These are phyloP conservation scores for Sinopyrophorus schimmeli DNA, from an alignment of 2,888 invertebrate species.

Conservation along the genomic window DNA sequence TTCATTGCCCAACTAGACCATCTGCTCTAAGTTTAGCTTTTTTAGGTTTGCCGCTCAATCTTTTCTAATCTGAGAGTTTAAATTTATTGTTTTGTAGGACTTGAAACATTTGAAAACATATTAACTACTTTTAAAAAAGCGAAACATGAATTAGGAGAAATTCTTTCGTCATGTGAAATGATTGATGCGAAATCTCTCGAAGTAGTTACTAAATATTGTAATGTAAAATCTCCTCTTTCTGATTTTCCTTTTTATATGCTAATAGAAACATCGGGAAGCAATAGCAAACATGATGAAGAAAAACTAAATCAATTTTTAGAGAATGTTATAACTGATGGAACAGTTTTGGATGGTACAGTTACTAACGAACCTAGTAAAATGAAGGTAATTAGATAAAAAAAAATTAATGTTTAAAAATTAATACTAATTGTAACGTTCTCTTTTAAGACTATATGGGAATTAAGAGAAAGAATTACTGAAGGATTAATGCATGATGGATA, in stretches of 20 bases:
- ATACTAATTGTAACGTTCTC: conserved; percentile 12
- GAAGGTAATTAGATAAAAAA: conserved; percentile 58
- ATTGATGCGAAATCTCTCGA: conserved; percentile 78
- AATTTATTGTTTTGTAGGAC: no score
- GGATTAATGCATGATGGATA: conserved; percentile 80
- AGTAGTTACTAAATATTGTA: conserved; percentile 65
- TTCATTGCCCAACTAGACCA: conserved; percentile 87
- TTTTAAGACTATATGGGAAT: conserved; percentile 75
- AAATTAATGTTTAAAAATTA: background rate
- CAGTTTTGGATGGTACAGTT: conserved; percentile 81
- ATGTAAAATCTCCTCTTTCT: conserved; percentile 64
- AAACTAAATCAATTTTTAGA: conserved; percentile 82
- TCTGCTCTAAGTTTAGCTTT: conserved; percentile 84
- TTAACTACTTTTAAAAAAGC: conserved; percentile 75
- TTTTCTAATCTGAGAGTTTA: no score
- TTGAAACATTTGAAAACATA: conserved; percentile 77
- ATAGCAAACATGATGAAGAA: conserved; percentile 81
- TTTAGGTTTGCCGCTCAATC: conserved; percentile 74
- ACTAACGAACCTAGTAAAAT: conserved; percentile 84
- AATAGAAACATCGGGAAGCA: conserved; percentile 87
- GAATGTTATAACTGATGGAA: conserved; percentile 68
- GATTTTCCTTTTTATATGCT: conserved; percentile 82
- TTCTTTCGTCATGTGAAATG: conserved; percentile 94
- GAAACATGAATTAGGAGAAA: conserved; percentile 79
- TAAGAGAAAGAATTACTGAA: conserved; percentile 84